These are phyloP conservation scores for Steatocranus sp. DNA, from an alignment of 2,797 vertebrate species.

Conservation along the genomic window DNA sequence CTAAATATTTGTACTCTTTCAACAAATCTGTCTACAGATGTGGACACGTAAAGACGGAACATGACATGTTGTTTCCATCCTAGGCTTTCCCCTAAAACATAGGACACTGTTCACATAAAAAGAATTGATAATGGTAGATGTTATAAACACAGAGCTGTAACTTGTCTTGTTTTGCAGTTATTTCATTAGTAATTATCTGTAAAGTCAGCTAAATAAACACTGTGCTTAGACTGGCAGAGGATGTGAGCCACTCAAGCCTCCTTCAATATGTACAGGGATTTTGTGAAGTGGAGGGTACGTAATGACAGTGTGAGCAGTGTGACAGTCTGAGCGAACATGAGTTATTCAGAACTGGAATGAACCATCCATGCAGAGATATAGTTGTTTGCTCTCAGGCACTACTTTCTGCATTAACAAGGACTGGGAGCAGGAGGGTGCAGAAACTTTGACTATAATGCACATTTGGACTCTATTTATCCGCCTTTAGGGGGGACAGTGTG, in stretches of 20 bases:
- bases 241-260: conserved; percentile 5
- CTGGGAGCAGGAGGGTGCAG: background rate
- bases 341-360: conserved; percentile 52
- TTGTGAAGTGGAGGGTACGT: conserved; percentile 39
- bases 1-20: background rate
- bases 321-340: conserved; percentile 37
- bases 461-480: conserved; percentile 18
- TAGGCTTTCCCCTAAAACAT: background rate
- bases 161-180: background rate
- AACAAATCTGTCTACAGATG: background rate
- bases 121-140: fast-evolving
- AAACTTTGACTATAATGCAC: conserved; percentile 2
- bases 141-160: background rate
- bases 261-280: conserved; percentile 2
- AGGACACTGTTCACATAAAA: background rate
- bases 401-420: conserved; percentile 8
- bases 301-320: conserved; percentile 22
- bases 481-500: conserved; percentile 16
- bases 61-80: background rate
- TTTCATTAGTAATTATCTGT: background rate
- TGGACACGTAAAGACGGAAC: background rate
- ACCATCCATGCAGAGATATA: conserved; percentile 6
- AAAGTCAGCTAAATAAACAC: background rate
- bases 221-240: background rate
- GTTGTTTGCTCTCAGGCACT: conserved; percentile 14